These are phyloP conservation scores for Luperina testacea DNA, from an alignment of 2,888 invertebrate genomes.

Conservation along the genomic window DNA sequence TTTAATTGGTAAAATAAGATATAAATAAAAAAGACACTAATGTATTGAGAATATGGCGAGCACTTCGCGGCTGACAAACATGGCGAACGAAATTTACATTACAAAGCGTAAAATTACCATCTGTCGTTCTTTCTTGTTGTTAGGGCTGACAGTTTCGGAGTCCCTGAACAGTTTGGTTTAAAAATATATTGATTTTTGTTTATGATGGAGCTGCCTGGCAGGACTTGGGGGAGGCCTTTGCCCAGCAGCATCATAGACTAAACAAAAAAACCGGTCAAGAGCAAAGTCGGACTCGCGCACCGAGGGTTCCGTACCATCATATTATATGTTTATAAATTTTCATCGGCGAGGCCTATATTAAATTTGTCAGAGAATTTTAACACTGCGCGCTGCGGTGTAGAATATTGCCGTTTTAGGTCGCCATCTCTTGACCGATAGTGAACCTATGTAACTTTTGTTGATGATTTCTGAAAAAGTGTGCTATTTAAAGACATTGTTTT, in stretches of 20 bases:
- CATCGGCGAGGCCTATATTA: too few relatives aligned
- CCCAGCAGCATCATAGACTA: background rate
- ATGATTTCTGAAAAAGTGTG: too few relatives aligned
- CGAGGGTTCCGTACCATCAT: too few relatives aligned
- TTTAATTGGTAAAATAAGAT: slow-evolving; percentile 33
- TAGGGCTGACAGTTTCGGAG: slow-evolving; percentile 59
- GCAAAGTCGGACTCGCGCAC: too few relatives aligned
- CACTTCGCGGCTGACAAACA: slow-evolving; percentile 61
- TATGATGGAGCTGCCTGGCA: background rate
- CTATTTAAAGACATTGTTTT: too few relatives aligned
- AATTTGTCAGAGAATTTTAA: too few relatives aligned
- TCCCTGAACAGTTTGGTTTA: background rate
- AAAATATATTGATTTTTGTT: background rate
- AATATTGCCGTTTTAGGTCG: too few relatives aligned
- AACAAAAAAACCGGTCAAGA: background rate
- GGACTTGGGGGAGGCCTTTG: background rate
- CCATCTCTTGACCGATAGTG: too few relatives aligned
- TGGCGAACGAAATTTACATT: slow-evolving; percentile 68
- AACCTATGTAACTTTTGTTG: too few relatives aligned
- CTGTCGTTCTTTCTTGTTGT: slow-evolving; percentile 55
- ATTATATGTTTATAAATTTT: too few relatives aligned
- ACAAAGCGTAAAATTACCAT: slow-evolving; percentile 72
- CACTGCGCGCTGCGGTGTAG: too few relatives aligned
- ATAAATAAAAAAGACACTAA: slow-evolving; percentile 25
- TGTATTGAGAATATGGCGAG: slow-evolving; percentile 47